Conservation (phyloP, 2,888 invertebrate genomes). For the Sminthurides aquaticus region DNA sequence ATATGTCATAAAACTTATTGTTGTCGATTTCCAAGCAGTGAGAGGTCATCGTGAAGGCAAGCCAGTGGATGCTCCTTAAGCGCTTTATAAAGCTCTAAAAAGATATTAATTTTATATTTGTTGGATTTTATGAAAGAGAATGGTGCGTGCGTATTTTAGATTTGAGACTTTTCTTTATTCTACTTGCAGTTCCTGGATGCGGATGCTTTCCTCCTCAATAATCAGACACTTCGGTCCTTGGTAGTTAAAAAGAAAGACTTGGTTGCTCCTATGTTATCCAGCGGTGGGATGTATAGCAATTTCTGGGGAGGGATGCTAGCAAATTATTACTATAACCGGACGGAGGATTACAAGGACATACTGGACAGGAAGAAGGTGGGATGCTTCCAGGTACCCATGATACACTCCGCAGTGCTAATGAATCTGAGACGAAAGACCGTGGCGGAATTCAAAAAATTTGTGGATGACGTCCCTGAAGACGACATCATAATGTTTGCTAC, state of each 20-base stretch:
- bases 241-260: constrained; percentile 58
- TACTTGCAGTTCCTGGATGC: constrained; percentile 74
- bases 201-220: constrained; percentile 70
- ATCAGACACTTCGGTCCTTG: constrained; percentile 57
- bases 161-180: too few species aligned
- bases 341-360: constrained; percentile 76
- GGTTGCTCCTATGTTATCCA: constrained; percentile 75
- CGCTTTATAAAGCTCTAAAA: not conserved
- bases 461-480: constrained; percentile 64
- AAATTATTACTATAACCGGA: constrained; percentile 73
- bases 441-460: constrained; percentile 51
- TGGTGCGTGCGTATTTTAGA: too few species aligned
- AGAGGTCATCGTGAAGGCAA: too few species aligned
- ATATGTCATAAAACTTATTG: too few species aligned
- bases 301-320: constrained; percentile 92
- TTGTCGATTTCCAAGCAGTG: too few species aligned
- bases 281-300: constrained; percentile 80
- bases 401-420: constrained; percentile 79
- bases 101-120: too few species aligned
- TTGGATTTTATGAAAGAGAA: too few species aligned
- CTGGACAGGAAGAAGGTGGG: constrained; percentile 58
- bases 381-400: constrained; percentile 79
- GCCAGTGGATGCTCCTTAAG: too few species aligned
- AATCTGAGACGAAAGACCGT: constrained; percentile 59
- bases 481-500: constrained; percentile 89